Base-by-base conservation (phyloP, 2,797 vertebrate species). In the Molossus alvarezi region DNA sequence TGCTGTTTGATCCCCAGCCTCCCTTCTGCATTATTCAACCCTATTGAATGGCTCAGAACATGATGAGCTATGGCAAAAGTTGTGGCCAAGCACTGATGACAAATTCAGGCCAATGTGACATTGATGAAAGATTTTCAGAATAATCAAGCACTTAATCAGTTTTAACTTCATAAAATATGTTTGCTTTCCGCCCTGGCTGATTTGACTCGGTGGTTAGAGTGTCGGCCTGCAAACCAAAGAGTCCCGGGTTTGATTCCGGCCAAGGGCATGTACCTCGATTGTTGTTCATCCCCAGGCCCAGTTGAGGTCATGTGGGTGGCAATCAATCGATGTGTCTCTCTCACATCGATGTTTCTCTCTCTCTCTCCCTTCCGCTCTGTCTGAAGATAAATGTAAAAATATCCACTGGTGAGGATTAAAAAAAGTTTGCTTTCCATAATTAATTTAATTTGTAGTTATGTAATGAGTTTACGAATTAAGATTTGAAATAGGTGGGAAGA, bases 91-190 rank as follows among this genome's bases (percentile, higher is more conserved):
- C 6, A 48, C 51, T 14, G 86, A 76, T 53, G 82, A 60, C 86
- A 72, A 80, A 93, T 41, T 94, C 29, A 79, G 55, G 82, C 8
- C 45, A 58, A 53, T 27, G 37, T 69, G 69, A 93, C 27, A 57
- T 0, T 37, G 20, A 45, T 18, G 13, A 41, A 81, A 72, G 88
- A 90, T 72, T 58, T 93, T 84, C 37, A 51, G 95, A 90, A 73
- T 45, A 60, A 12, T 51, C n/a, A 60, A 55, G 41, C 0, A 2
- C 29, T 45, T 67, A 58, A 14, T 53, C 21, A 94, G 67, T 67
- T 55, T 94, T 82, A 77, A 64, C 77, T 48, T 89, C 65, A 77
- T 57, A 87, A 85, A 95, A 90, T 80, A 83, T 41, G 9, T 7
- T 77, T 33, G n/a, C 1, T 65, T 91, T 69, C 79, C 6, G 41